phyloP scores from a whole-genome alignment of 2,888 invertebrate genomes.

The Hydrotaea cyrtoneurina region DNA sequence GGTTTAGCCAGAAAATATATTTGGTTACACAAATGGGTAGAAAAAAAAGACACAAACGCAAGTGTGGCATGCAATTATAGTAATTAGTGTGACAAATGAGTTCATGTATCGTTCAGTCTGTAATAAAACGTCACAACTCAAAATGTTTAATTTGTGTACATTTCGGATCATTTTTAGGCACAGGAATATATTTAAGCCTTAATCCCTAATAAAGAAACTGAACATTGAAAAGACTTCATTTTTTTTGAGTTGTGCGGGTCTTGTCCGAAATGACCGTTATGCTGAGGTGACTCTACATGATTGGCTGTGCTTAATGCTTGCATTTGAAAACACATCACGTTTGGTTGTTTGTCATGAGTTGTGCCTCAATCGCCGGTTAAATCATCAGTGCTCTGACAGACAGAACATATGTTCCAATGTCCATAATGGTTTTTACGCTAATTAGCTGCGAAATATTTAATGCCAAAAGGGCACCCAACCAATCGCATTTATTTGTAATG shows the following conservation, averaged over 20 bases:
- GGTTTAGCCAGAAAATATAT: not conserved
- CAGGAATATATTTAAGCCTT: too few species aligned
- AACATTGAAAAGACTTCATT: too few species aligned
- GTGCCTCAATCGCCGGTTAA: not conserved
- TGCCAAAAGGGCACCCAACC: conserved; percentile 15
- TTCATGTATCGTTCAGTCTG: too few species aligned
- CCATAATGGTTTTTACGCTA: conserved; percentile 51
- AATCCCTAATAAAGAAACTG: too few species aligned
- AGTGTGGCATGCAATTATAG: conserved; percentile 41
- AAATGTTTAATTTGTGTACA: too few species aligned
- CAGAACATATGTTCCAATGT: conserved; percentile 25
- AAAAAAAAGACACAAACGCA: conserved; percentile 2
- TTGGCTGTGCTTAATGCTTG: conserved; percentile 42
- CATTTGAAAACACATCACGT: conserved; percentile 59
- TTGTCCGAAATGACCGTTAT: too few species aligned
- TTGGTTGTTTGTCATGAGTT: not conserved
- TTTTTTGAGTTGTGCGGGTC: too few species aligned
- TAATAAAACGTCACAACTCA: too few species aligned
- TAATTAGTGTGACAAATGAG: conserved; percentile 39
- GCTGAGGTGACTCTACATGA: not conserved
- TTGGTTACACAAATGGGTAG: not conserved
- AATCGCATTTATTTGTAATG: not conserved
- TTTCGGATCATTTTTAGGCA: too few species aligned
- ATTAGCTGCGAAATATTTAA: conserved; percentile 15
- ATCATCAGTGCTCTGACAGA: not conserved